Conservation (phyloP, 2,888 invertebrate genomes). For the Nomada hirtipes region DNA sequence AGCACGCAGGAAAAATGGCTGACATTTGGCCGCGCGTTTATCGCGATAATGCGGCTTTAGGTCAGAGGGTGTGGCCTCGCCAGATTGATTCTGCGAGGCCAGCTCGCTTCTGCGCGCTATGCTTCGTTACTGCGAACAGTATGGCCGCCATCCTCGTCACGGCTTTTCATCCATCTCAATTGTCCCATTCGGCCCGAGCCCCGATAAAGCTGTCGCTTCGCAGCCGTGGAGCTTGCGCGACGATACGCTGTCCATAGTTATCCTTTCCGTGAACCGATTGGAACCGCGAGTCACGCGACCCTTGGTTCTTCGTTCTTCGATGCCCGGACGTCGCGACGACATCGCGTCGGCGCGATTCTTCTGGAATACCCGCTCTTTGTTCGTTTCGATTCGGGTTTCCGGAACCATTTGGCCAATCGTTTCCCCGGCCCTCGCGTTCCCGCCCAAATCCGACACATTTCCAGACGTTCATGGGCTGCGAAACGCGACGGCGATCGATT, state of each 20-base stretch:
- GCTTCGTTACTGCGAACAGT: constrained; percentile 73
- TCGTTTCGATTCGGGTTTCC: too few relatives aligned
- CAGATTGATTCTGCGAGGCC: constrained; percentile 82
- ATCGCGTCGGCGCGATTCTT: too few relatives aligned
- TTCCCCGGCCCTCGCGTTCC: too few relatives aligned
- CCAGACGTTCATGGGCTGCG: too few relatives aligned
- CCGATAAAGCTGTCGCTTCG: constrained; percentile 58
- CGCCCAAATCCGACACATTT: too few relatives aligned
- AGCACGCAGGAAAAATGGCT: constrained; percentile 51
- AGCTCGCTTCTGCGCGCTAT: constrained; percentile 80
- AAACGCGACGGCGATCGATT: too few relatives aligned
- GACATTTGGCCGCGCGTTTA: constrained; percentile 70
- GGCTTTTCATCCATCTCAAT: constrained; percentile 62
- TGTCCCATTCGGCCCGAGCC: constrained; percentile 39
- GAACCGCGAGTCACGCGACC: neutral
- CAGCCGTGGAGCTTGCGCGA: constrained; percentile 37
- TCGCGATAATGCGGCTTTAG: constrained; percentile 78
- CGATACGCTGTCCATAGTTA: constrained; percentile 62
- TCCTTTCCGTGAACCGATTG: constrained; percentile 35
- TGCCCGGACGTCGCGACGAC: neutral
- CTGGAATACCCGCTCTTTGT: too few relatives aligned
- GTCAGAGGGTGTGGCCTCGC: constrained; percentile 83
- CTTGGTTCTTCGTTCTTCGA: neutral
- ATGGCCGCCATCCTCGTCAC: constrained; percentile 71
- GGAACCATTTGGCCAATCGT: too few relatives aligned